These are phyloP conservation scores for Gambusia affinis DNA, from an alignment of 2,113 vertebrate genomes.

Conservation along the genomic window DNA sequence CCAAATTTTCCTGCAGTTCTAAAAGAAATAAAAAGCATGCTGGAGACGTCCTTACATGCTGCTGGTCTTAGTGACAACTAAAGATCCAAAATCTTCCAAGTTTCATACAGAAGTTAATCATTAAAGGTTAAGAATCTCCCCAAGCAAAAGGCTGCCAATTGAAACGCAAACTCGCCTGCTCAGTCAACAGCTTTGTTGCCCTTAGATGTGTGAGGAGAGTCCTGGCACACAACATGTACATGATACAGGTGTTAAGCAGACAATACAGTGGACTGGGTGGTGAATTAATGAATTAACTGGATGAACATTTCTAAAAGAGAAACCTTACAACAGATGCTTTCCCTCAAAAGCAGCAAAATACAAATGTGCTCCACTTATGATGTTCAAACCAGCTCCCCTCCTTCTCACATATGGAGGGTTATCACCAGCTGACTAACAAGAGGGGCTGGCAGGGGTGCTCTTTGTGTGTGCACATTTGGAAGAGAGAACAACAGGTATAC, in stretches of 20 bases:
- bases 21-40: too few species aligned
- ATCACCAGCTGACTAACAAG: conserved; percentile 35
- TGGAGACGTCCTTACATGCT: too few species aligned
- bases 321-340: conserved; percentile 48
- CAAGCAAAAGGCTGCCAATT: not conserved
- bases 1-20: too few species aligned
- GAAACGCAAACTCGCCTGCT: too few species aligned
- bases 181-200: too few species aligned
- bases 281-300: not conserved
- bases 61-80: too few species aligned
- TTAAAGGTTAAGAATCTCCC: not conserved
- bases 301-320: conserved; percentile 35
- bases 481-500: conserved; percentile 48
- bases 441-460: conserved; percentile 41
- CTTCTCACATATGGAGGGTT: conserved; percentile 60
- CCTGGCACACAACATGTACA: not conserved
- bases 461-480: conserved; percentile 30
- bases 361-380: conserved; percentile 51
- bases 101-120: too few species aligned
- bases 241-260: not conserved
- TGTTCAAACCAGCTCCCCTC: conserved; percentile 50
- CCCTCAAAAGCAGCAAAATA: conserved; percentile 20
- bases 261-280: conserved; percentile 1
- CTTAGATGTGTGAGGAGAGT: not conserved
- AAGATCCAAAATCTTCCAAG: not conserved